Evolutionary conservation across 2,113 vertebrate genomes (phyloP).

Genomic region (Tachysurus vachellii): DNA sequence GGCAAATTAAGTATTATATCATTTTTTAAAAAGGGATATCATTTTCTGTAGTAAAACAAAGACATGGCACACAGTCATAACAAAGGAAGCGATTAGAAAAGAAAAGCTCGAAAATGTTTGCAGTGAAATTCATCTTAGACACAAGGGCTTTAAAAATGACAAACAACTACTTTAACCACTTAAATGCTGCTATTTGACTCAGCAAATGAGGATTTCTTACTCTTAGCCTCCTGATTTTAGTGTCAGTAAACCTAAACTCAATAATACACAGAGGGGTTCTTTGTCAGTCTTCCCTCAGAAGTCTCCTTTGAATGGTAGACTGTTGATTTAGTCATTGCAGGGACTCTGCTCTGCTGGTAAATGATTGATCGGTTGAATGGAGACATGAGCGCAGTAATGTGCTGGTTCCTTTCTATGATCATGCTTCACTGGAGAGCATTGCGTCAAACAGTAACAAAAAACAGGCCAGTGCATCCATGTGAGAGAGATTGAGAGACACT

Average conservation of each 20-base stretch:
- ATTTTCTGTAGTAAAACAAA: neutral
- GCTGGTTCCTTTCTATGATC: conserved; percentile 1
- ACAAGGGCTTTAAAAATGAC: neutral
- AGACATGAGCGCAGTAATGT: conserved; percentile 4
- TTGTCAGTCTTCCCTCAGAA: neutral
- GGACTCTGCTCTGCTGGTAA: neutral
- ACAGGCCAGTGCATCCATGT: conserved; percentile 14
- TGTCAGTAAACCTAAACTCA: neutral
- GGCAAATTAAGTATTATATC: too few relatives aligned
- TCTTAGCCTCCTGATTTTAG: neutral
- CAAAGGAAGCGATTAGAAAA: neutral
- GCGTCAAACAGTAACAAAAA: neutral
- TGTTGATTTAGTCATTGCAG: neutral
- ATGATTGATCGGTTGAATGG: conserved; percentile 12
- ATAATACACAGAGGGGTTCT: neutral
- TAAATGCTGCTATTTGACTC: neutral
- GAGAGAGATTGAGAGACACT: neutral
- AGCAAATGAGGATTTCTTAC: neutral
- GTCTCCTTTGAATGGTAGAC: neutral
- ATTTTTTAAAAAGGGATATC: too few relatives aligned
- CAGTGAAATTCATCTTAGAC: neutral
- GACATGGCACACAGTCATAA: neutral
- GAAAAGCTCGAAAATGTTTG: neutral
- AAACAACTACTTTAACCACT: neutral
- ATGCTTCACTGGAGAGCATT: neutral